Base-by-base conservation (phyloP, 2,113 vertebrate genomes). In the Malurus cyaneus region DNA sequence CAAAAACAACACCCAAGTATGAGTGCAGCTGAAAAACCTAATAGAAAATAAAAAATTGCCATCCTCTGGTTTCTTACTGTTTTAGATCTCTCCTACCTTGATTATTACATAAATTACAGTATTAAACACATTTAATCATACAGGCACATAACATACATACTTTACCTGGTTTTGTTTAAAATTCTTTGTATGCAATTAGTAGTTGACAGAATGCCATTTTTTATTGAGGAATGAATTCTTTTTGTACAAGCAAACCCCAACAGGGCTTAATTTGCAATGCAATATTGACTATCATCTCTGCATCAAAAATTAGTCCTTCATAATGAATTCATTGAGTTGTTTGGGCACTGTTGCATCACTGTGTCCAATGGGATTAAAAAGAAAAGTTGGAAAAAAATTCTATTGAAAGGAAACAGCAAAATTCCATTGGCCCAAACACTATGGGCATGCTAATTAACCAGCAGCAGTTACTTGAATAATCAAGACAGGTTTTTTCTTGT, bases 401-500 rank as follows among this genome's bases (percentile, higher is more conserved):
- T 59, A 3, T 31, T 50, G 31, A 76, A 76, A 83, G 26, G 32
- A 54, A 92, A 72, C 34, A 76, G 57, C 34, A 72, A 56, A 71
- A 53, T 31, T 20, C 50, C 28, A 76, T 59, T 46, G 23, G 62
- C 39, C 59, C 42, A 73, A 69, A 59, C 17, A 5, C 28, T 6
- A 31, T 11, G 3, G 66, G 26, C 19, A 25, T 42, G 70, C n/a
- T 89, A 74, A 94, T 92, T 72, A 91, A 66, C 72, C 28, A 62
- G 69, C 39, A 66, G 61, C 39, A 78, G 39, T 61, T 80, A 59
- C 72, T 21, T 83, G 28, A 91, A 88, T 73, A 88, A 86, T 70
- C 50, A 60, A 91, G 89, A 59, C 89, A 94, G 77, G 92, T 94
- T 93, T 85, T 85, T 95, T 93, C 92, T 94, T 94, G 92, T 64